Evolutionary conservation across 1,140 invertebrate genomes (phyloP), one percentile per base, ranked within the genome.

Genomic region (Leptestheria dahalacensis): DNA sequence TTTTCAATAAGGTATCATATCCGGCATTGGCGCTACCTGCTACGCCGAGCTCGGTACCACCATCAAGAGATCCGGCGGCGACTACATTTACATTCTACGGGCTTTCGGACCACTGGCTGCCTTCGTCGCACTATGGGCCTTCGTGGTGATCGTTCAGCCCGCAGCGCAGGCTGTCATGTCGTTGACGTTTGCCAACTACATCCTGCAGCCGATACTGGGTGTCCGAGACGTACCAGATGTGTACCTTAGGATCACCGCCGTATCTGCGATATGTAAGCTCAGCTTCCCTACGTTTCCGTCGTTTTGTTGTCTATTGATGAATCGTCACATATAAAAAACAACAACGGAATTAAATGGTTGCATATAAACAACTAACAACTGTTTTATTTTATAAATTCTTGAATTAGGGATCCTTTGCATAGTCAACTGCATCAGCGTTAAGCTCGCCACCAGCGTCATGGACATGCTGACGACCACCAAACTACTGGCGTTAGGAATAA

Each of bases 391-490:
- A 9, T 41, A 41, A n/a, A n/a, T n/a, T n/a, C n/a, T n/a, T n/a
- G n/a, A 41, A 9, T 9, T 41, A 94, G 91, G 84, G 75, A 66
- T 91, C 11, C 74, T 95, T 41, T 94, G 90, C 3, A 86, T 86
- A 15, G 77, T 95, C 52, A 96, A 96, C 71, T 93, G 89, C 68
- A 72, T 82, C 61, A 88, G 88, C 65, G 90, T 94, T 1, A 79
- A 86, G 68, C 86, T 86, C 81, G 83, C 91, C 0, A 92, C 92
- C 77, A 76, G 86, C 51, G 87, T 93, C 2, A 91, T 95, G 70
- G 86, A 88, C 69, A 72, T 93, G 3, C 94, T 94, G 72, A 94
- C 91, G 0, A 78, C 82, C 15, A 89, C 88, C 48, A 96, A 96
- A 73, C 72, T 96, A 1, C 66, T 88, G 9, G 91, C 91, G 1